Evolutionary conservation across 2,888 invertebrate species (phyloP).

Genomic region (Eupsilia transversa): DNA sequence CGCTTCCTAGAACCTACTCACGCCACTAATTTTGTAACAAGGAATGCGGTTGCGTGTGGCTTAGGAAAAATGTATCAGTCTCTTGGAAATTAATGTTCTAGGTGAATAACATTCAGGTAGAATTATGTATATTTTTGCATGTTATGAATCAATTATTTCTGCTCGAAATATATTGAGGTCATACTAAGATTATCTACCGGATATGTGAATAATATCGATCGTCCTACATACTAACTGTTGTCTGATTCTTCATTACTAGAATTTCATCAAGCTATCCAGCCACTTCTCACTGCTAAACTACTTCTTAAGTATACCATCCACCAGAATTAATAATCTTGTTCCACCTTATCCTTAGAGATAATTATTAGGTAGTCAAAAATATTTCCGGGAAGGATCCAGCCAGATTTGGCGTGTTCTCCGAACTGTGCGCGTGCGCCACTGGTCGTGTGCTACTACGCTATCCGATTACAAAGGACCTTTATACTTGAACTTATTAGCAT

Average conservation of each 20-base stretch:
- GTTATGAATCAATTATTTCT: constrained; percentile 36
- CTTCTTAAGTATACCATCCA: neutral
- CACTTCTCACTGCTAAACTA: too few relatives aligned
- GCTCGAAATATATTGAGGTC: constrained; percentile 22
- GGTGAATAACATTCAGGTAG: constrained; percentile 22
- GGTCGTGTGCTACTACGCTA: constrained; percentile 70
- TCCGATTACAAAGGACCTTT: constrained; percentile 68
- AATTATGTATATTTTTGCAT: constrained; percentile 43
- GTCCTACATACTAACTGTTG: neutral
- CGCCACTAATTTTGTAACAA: constrained; percentile 65
- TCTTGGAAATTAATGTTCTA: constrained; percentile 43
- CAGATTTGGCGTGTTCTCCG: constrained; percentile 72
- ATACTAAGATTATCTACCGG: neutral
- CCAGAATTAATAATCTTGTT: constrained; percentile 18
- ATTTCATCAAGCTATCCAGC: too few relatives aligned
- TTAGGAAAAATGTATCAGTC: constrained; percentile 55
- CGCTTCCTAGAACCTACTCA: constrained; percentile 69
- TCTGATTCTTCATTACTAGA: neutral
- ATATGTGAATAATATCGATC: neutral
- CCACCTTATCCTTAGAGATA: constrained; percentile 6
- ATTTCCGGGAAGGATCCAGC: constrained; percentile 77
- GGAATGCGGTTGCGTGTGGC: constrained; percentile 65
- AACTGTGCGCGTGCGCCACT: constrained; percentile 71
- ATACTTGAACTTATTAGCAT: constrained; percentile 61
- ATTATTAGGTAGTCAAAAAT: constrained; percentile 63